Evolutionary conservation across 1,140 invertebrate species (phyloP).

Genomic region (Galendromus occidentalis): DNA sequence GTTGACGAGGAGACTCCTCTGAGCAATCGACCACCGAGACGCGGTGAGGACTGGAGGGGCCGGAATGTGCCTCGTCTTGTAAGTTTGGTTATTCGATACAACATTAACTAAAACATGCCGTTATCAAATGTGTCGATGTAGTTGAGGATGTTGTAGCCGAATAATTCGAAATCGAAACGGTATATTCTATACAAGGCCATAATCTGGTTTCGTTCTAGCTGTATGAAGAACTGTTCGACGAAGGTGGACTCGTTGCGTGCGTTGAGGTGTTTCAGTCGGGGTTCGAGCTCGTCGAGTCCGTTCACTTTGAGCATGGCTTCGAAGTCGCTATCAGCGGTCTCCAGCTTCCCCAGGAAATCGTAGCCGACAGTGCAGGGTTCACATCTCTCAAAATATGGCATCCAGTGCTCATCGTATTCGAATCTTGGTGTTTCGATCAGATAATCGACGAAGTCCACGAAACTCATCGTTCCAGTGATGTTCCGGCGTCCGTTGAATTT

Average conservation of each 20-base stretch:
- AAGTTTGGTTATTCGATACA: too few relatives aligned
- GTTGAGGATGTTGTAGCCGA: constrained; percentile 45
- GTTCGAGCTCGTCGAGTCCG: constrained; percentile 11
- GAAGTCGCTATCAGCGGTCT: constrained; percentile 23
- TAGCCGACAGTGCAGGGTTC: constrained; percentile 24
- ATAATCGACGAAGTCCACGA: constrained; percentile 24
- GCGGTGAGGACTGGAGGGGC: too few relatives aligned
- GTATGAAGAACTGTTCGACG: constrained; percentile 41
- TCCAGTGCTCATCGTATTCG: constrained; percentile 24
- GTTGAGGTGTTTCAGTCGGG: background rate
- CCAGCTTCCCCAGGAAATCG: constrained; percentile 26
- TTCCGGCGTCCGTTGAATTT: background rate
- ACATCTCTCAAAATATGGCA: constrained; percentile 23
- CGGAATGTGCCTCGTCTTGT: too few relatives aligned
- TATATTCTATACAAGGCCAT: constrained; percentile 45
- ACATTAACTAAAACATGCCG: background rate
- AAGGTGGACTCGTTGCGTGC: background rate
- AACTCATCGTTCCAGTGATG: constrained; percentile 17
- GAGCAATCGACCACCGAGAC: too few relatives aligned
- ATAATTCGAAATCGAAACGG: constrained; percentile 50
- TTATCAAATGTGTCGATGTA: constrained; percentile 8
- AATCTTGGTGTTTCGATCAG: constrained; percentile 19
- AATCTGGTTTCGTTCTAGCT: constrained; percentile 38
- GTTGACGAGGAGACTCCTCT: too few relatives aligned
- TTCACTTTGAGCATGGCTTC: constrained; percentile 16